A percentile compares a stretch with the other conserved stretches of the same genome.
Evolutionary conservation across 2,888 invertebrate species (phyloP).

Genomic region (Chymomyza procnemis): DNA sequence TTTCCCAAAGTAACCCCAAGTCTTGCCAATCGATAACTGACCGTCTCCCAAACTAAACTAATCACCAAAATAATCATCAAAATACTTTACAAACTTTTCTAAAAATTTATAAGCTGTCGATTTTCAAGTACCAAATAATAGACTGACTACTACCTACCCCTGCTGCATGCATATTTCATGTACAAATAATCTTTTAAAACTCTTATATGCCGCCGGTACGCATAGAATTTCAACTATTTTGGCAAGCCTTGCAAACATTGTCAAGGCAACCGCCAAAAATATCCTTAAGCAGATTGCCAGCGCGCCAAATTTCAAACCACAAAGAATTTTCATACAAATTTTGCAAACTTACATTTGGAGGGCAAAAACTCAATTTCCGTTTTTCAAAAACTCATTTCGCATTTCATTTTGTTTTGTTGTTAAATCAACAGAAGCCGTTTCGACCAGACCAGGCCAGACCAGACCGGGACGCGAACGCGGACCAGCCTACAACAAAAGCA

Average conservation of each 20-base stretch:
- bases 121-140: neutral
- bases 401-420: slow-evolving; percentile 61
- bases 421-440: slow-evolving; percentile 61
- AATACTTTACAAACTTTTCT: neutral
- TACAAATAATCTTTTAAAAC: neutral
- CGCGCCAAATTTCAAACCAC: neutral
- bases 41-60: neutral
- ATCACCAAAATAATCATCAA: neutral
- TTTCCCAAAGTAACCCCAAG: too few relatives aligned
- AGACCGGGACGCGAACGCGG: too few relatives aligned
- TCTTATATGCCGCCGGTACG: neutral
- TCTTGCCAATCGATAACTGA: too few relatives aligned
- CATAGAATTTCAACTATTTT: neutral
- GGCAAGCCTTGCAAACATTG: neutral
- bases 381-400: slow-evolving; percentile 64
- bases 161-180: neutral
- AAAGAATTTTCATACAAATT: neutral
- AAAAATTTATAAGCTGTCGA: neutral
- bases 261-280: neutral
- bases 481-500: slow-evolving; percentile 1
- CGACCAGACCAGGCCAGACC: neutral
- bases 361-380: slow-evolving; percentile 70
- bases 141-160: too few relatives aligned
- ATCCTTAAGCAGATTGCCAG: neutral
- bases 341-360: slow-evolving; percentile 25